A percentile compares a stretch with the other conserved stretches of the same genome.
phyloP scores from a whole-genome alignment of 2,113 vertebrate genomes.

The Pongo pygmaeus region DNA sequence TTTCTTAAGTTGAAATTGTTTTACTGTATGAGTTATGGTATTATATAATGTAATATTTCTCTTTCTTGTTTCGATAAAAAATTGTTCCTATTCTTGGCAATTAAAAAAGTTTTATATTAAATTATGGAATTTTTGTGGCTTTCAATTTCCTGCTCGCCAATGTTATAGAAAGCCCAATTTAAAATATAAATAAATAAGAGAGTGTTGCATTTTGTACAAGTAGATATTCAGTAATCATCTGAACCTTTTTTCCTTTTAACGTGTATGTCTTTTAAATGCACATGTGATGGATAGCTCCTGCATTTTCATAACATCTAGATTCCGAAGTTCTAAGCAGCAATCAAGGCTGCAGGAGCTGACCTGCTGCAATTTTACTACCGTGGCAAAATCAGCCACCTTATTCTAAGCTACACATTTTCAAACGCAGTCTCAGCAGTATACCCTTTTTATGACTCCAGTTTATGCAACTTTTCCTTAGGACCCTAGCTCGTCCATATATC shows the following conservation, averaged over 20 bases:
- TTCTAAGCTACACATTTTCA: slow-evolving; percentile 70
- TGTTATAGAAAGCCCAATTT: slow-evolving; percentile 76
- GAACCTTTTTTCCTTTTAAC: slow-evolving; percentile 67
- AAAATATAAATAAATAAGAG: slow-evolving; percentile 76
- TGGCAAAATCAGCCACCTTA: slow-evolving; percentile 70
- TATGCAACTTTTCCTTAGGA: slow-evolving; percentile 67
- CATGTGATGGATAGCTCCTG: slow-evolving; percentile 65
- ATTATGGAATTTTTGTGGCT: slow-evolving; percentile 70
- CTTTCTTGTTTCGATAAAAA: slow-evolving; percentile 74
- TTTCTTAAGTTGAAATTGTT: slow-evolving; percentile 77
- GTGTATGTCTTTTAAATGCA: slow-evolving; percentile 76
- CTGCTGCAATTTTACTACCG: slow-evolving; percentile 67
- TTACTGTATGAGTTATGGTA: slow-evolving; percentile 75
- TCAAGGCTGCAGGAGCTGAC: slow-evolving; percentile 78
- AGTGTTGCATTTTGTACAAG: slow-evolving; percentile 72
- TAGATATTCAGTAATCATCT: slow-evolving; percentile 66
- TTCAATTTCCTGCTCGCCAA: slow-evolving; percentile 65
- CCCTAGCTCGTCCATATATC: slow-evolving; percentile 36
- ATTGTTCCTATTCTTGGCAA: slow-evolving; percentile 70
- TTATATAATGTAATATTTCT: slow-evolving; percentile 70
- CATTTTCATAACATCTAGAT: slow-evolving; percentile 81
- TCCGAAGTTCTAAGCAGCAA: slow-evolving; percentile 78
- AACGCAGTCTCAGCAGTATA: slow-evolving; percentile 55
- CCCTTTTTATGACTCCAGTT: slow-evolving; percentile 68
- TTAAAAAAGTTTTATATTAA: slow-evolving; percentile 73